Evolutionary conservation across 2,113 vertebrate species (phyloP), one percentile per base, ranked within the genome.

Genomic region (Perca schrenkii): DNA sequence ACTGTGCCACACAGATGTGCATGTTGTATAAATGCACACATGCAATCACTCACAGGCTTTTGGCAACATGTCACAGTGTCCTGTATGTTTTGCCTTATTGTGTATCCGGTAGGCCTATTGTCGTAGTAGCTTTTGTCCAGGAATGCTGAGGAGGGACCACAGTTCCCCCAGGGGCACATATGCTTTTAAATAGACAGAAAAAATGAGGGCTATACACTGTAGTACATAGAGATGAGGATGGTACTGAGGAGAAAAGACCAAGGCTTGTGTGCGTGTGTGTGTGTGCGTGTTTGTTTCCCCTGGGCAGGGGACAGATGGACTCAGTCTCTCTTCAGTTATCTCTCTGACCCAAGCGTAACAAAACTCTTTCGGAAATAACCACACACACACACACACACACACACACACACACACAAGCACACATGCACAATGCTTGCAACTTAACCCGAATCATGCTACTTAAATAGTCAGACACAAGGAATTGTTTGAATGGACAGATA

Each of bases 111-210:
- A 43, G 40, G 40, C 40, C 40, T 74, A 19, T 58, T 67, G 83
- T 80, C 58, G 40, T 31, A 25, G 63, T 25, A 34, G 72, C 69
- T 77, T 54, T 75, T 84, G 79, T 80, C 28, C 67, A 85, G 40
- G 75, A 73, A 84, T 11, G 65, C 67, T 68, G 40, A 84, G 60
- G 47, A 86, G 77, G 47, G 78, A 83, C 67, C 73, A 85, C 90
- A 62, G 10, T 80, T 77, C 47, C 77, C 90, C 86, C 4, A 63
- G 81, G 83, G 92, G 74, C 64, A 83, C 75, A 86, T 89, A 91
- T 86, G 92, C 93, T 94, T 95, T 94, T 94, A 90, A 92, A 93
- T 89, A 83, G 85, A 77, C 68, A 65, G 71, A 80, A 77, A 83
- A 80, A 88, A 80, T 43, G 75, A 88, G 54, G 54, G 43, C 81